A percentile compares a stretch with the other conserved stretches of the same genome.
These are phyloP conservation scores for Conus betulinus DNA, from an alignment of 1,140 invertebrate genomes.

Conservation along the genomic window DNA sequence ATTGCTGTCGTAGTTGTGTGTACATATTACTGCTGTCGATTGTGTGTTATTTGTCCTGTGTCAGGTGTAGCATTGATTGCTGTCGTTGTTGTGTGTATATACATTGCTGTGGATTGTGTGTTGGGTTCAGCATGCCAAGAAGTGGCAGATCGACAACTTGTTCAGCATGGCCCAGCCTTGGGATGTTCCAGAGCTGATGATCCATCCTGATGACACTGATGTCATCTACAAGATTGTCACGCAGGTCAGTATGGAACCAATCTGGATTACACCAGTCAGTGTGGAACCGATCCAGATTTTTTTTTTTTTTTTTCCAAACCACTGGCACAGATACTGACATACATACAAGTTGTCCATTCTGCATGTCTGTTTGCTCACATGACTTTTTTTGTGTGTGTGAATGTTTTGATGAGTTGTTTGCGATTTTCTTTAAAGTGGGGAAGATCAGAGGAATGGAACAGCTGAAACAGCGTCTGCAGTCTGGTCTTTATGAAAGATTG, in stretches of 20 bases:
- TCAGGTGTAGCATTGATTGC: neutral
- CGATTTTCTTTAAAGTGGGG: too few species aligned
- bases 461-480: too few species aligned
- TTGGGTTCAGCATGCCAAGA: constrained; percentile 39
- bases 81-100: neutral
- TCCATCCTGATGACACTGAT: constrained; percentile 14
- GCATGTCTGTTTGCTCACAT: too few species aligned
- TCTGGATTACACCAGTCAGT: neutral
- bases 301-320: neutral
- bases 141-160: constrained; percentile 30
- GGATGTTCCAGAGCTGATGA: constrained; percentile 43
- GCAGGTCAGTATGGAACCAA: constrained; percentile 16
- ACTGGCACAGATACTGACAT: too few species aligned
- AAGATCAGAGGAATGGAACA: too few species aligned
- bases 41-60: neutral
- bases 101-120: neutral
- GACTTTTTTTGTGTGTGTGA: too few species aligned
- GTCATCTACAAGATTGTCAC: constrained; percentile 19
- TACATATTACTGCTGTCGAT: neutral
- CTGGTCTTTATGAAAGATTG: too few species aligned
- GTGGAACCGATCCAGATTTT: neutral
- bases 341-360: neutral
- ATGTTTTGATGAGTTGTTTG: too few species aligned
- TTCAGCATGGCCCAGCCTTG: constrained; percentile 39
- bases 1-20: neutral